phyloP scores from a whole-genome alignment of 2,113 vertebrate species.

The Elephas maximus region DNA sequence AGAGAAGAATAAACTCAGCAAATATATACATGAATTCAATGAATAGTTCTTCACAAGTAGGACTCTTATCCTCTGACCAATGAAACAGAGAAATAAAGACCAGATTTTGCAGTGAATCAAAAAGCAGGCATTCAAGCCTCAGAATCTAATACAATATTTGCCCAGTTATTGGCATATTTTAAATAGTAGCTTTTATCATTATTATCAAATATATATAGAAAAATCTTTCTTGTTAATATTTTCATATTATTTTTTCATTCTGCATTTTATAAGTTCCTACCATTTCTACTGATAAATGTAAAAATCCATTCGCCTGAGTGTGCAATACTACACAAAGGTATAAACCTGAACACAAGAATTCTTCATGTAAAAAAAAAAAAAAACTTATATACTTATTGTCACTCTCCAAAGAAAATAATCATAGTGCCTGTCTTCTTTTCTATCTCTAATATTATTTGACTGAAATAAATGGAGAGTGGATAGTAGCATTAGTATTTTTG shows the following conservation, averaged over 20 bases:
- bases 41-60: background rate
- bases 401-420: constrained; percentile 20
- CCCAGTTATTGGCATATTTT: background rate
- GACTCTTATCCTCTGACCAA: background rate
- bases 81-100: background rate
- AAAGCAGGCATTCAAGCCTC: background rate
- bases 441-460: constrained; percentile 43
- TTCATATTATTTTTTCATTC: background rate
- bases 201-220: background rate
- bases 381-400: constrained; percentile 6
- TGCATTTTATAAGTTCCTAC: constrained; percentile 19
- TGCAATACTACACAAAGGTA: background rate
- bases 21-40: background rate
- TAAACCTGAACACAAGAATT: background rate
- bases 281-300: background rate
- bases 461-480: constrained; percentile 56
- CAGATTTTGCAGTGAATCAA: background rate
- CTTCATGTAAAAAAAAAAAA: constrained; percentile 2
- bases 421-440: background rate
- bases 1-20: background rate
- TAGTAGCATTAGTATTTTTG: background rate
- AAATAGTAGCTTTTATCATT: background rate
- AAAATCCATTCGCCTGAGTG: background rate
- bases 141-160: background rate
- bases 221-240: background rate